A percentile compares a stretch with the other conserved stretches of the same genome.
Conservation (phyloP, 1,140 invertebrate species). For the Brachionus sp. region DNA sequence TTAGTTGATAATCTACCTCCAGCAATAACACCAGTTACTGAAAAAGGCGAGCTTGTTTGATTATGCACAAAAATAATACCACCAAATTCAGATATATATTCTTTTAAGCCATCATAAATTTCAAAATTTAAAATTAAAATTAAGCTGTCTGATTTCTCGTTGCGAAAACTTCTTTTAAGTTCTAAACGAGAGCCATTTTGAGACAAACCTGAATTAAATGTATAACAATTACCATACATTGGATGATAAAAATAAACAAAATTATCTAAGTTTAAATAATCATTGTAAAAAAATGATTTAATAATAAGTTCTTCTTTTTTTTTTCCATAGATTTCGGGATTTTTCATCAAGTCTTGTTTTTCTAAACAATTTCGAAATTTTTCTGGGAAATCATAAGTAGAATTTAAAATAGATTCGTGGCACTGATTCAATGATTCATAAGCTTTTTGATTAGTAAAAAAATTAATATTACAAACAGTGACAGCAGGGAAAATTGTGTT, state of each 20-base stretch:
- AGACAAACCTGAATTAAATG: too few relatives aligned
- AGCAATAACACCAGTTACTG: background rate
- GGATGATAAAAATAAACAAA: background rate
- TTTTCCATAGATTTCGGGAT: background rate
- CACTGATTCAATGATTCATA: background rate
- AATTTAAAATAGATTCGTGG: background rate
- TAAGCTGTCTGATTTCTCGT: background rate
- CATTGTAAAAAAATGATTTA: background rate
- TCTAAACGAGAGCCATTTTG: too few relatives aligned
- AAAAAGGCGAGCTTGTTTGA: background rate
- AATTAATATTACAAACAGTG: slow-evolving; percentile 21
- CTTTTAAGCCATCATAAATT: background rate
- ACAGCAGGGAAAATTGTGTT: background rate
- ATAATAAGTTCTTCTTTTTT: background rate
- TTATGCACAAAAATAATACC: background rate
- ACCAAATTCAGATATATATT: background rate
- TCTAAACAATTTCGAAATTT: background rate
- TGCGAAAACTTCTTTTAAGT: too few relatives aligned
- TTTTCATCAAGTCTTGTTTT: background rate
- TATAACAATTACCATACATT: too few relatives aligned
- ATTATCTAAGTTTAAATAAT: background rate
- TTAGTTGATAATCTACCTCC: background rate
- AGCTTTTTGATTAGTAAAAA: background rate
- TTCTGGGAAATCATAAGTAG: background rate
- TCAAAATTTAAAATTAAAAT: background rate